These are phyloP conservation scores for Lethenteron reissneri DNA, from an alignment of 2,113 vertebrate genomes.

Conservation along the genomic window DNA sequence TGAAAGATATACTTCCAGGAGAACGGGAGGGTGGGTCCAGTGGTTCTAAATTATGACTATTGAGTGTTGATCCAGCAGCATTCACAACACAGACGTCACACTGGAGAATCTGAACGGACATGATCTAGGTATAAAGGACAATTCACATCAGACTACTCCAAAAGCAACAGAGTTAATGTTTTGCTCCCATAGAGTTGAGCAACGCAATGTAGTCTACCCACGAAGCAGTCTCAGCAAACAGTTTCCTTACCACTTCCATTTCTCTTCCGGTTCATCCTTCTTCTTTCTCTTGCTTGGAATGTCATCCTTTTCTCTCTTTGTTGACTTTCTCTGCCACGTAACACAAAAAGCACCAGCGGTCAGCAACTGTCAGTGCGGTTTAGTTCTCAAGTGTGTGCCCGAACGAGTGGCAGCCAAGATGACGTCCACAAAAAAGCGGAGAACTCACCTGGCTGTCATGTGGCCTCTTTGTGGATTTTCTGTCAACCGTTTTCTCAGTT, in stretches of 20 bases:
- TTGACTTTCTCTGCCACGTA: background rate
- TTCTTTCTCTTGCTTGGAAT: slow-evolving; percentile 1
- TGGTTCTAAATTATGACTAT: too few species aligned
- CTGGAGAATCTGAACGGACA: background rate
- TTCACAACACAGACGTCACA: background rate
- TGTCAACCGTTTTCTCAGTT: too few species aligned
- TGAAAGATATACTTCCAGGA: too few species aligned
- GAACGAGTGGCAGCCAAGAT: too few species aligned
- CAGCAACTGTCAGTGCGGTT: background rate
- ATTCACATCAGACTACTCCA: background rate
- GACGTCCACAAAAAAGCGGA: too few species aligned
- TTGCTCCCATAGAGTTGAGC: too few species aligned
- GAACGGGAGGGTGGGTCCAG: too few species aligned
- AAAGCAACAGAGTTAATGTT: background rate
- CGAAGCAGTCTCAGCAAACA: background rate
- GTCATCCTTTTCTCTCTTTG: background rate
- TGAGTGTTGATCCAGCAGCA: background rate
- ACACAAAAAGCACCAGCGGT: background rate
- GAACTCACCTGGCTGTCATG: too few species aligned
- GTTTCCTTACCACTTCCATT: slow-evolving; percentile 2
- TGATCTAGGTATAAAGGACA: background rate
- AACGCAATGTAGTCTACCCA: too few species aligned
- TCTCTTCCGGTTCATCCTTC: slow-evolving; percentile 2
- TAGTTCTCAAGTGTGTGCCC: too few species aligned
- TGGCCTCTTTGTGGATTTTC: too few species aligned